Evolutionary conservation across 2,113 vertebrate genomes (phyloP), one percentile per base, ranked within the genome.

Genomic region (Elachura formosa): DNA sequence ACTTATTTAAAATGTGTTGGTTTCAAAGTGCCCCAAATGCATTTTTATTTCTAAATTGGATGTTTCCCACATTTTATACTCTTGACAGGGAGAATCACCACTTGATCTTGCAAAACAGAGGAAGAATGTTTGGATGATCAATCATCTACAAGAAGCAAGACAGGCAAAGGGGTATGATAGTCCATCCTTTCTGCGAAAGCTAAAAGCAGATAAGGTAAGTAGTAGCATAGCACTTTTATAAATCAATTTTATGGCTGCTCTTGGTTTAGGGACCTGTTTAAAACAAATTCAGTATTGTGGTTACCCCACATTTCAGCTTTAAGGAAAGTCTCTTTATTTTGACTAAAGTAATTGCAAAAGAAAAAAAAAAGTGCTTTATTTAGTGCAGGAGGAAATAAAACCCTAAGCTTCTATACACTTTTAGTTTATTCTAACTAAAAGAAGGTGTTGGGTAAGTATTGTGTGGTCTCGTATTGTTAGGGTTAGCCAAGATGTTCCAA

Each of bases 51-150:
- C 96, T 87, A 96, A 97, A 92, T 64, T 68, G 51, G 72, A 31
- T 87, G n/a, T 97, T 75, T 97, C 79, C 40, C 46, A 34, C 58
- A 77, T 90, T 51, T 51, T 75, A 26, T 97, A 18, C 43, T 80
- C 33, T 56, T 74, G 73, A 49, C 91, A 99, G 99, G 99, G 99
- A 5, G 99, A 99, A 97, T 99, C 99, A 33, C 98, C 99, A 34
- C 98, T 99, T 90, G 99, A 99, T 97, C 98, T 99, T 23, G 99
- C 99, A 96, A 99, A 99, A 96, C 99, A 99, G 90, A 98, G 99
- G 96, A 99, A 99, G 97, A 99, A 99, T 0, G 98, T 99, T 71
- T 99, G 99, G 99, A 99, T 99, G 99, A 99, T 99, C 94, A 99
- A 99, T 97, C 99, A 99, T 96, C 95, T 99, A 79, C 99, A 99